These are phyloP conservation scores for Tauraco hartlaubi DNA, from an alignment of 2,797 vertebrate species.

Conservation along the genomic window DNA sequence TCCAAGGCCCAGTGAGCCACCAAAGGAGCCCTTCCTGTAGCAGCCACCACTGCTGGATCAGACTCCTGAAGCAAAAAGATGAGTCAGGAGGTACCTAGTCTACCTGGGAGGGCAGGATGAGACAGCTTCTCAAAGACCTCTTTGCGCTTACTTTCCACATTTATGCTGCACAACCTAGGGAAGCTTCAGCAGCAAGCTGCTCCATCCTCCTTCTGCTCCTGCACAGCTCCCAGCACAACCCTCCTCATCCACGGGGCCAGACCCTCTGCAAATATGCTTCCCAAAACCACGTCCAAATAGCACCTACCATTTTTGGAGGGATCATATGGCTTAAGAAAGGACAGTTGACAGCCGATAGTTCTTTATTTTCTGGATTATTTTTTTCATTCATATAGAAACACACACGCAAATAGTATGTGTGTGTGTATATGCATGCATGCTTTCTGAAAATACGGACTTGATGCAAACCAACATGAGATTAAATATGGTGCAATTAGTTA, in stretches of 20 bases:
- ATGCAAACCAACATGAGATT: not conserved
- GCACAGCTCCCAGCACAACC: not conserved
- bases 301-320: not conserved
- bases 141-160: not conserved
- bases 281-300: not conserved
- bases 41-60: accelerated
- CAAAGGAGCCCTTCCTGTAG: not conserved
- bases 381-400: not conserved
- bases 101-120: not conserved
- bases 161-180: not conserved
- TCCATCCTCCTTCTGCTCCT: not conserved
- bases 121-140: not conserved
- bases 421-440: too few relatives aligned
- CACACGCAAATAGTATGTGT: not conserved
- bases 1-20: not conserved
- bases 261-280: not conserved
- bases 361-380: not conserved
- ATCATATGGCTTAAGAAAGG: not conserved
- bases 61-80: not conserved
- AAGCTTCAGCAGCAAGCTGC: not conserved
- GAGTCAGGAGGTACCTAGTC: not conserved
- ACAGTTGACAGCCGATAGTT: not conserved
- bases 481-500: not conserved
- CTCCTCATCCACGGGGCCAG: not conserved
- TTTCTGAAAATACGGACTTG: not conserved